Percentiles rank a stretch among this genome's conserved stretches.
phyloP scores from a whole-genome alignment of 53 echinoderm and acorn worm genomes.

The Pentamera pediparva region DNA sequence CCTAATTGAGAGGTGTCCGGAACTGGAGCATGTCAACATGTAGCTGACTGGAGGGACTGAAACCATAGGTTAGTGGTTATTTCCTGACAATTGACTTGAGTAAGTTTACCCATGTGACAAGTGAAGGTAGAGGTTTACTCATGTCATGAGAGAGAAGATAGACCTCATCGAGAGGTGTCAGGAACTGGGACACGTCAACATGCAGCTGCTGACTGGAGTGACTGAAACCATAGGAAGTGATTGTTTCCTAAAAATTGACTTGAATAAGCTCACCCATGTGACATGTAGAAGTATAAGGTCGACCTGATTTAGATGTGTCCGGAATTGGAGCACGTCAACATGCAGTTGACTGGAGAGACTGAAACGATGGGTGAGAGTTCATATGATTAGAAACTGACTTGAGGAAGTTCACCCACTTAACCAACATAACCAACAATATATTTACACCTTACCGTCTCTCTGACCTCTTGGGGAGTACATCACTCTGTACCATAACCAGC shows the following conservation, averaged over 20 bases:
- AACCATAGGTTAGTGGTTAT: conserved; percentile 96
- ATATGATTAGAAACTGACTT: too few relatives aligned
- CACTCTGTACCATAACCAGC: conserved; percentile 87
- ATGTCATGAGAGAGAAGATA: conserved; percentile 85
- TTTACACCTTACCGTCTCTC: background rate
- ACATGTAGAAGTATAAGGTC: conserved; percentile 86
- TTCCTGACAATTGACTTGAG: too few relatives aligned
- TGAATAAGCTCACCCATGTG: too few relatives aligned
- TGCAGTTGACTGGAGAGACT: conserved; percentile 83
- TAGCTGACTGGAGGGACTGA: conserved; percentile 81
- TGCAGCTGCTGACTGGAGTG: conserved; percentile 82
- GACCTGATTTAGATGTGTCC: conserved; percentile 83
- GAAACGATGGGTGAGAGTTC: conserved; percentile 74
- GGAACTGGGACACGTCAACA: conserved; percentile 77
- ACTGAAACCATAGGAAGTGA: conserved; percentile 98
- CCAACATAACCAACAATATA: too few relatives aligned
- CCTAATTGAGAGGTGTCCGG: conserved; percentile 70
- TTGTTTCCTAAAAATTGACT: too few relatives aligned
- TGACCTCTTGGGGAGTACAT: conserved; percentile 75
- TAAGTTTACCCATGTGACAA: too few relatives aligned
- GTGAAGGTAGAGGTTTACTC: conserved; percentile 68
- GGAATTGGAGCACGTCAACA: conserved; percentile 77
- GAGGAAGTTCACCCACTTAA: too few relatives aligned
- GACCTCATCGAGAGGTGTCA: conserved; percentile 82
- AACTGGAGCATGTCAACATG: conserved; percentile 71